Evolutionary conservation across 2,113 vertebrate species (phyloP), one percentile per base, ranked within the genome.

Genomic region (Lepus americanus): DNA sequence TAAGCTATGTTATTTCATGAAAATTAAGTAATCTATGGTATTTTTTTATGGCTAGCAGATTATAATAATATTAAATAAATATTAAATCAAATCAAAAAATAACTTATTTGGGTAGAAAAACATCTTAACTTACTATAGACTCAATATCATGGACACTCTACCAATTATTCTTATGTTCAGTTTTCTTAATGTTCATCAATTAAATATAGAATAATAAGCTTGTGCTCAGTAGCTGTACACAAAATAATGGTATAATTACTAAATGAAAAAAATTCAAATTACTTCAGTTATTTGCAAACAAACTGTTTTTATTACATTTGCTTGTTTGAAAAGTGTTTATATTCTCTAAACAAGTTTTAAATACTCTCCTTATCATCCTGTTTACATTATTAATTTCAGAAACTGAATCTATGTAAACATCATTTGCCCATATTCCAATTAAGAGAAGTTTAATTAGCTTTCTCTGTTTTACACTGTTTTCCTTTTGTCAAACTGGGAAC

Each of bases 241-340:
- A 44, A 61, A 31, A 7, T 73, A 14, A 73, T 93, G 14, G 10
- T 88, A 51, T 7, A 85, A 81, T 67, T 77, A 88, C 67, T 27
- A 93, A 9, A 44, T 27, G 9, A 86, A 44, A 77, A 81, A 72
- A 93, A 7, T 5, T 61, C 72, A 27, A 81, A 72, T 53, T 93
- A 76, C 16, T 79, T 70, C 23, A 80, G 59, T 77, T 94, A 87
- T 83, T 87, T 90, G 25, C 33, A 90, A 80, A 94, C 51, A 84
- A 90, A 88, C 59, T 70, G 6, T 72, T 82, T 86, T 90, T 70
- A 64, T 94, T 94, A 14, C 63, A 83, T 87, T 94, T 95, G 67
- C 22, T 80, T 87, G 22, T 67, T 82, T 89, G 33, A 82, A 90
- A 89, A 77, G 1, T 94, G 9, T 76, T 86, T 85, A 44, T 73